Percentiles rank a stretch among this genome's conserved stretches.
Evolutionary conservation across 1,140 invertebrate species (phyloP).

Genomic region (Drosophila rhopaloa): DNA sequence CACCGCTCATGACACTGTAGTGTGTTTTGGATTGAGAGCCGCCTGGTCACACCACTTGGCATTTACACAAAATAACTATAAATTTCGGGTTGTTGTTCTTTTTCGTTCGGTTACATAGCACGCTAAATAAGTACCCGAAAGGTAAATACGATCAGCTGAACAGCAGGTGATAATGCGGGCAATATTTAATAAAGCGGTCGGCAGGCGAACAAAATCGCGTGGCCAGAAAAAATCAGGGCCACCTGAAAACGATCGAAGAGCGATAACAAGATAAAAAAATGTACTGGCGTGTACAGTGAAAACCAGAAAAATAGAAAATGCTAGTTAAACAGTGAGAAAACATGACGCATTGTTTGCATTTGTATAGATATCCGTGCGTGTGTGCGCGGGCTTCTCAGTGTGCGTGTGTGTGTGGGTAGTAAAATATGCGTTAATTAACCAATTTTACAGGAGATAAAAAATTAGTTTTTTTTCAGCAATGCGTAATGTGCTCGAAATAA

Average conservation of each 20-base stretch:
- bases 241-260: conserved; percentile 11
- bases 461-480: conserved; percentile 15
- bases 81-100: conserved; percentile 52
- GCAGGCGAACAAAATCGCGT: background rate
- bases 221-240: conserved; percentile 16
- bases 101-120: conserved; percentile 53
- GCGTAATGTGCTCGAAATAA: conserved; percentile 43
- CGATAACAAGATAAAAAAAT: conserved; percentile 42
- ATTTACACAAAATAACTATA: conserved; percentile 41
- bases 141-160: conserved; percentile 48
- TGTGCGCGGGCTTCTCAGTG: conserved; percentile 5
- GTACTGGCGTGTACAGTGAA: conserved; percentile 20
- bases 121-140: conserved; percentile 52
- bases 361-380: conserved; percentile 17
- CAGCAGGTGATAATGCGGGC: conserved; percentile 27
- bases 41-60: no score
- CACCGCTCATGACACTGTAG: no score
- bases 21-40: no score
- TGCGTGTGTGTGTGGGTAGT: conserved; percentile 15
- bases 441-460: conserved; percentile 13
- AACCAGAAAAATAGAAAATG: conserved; percentile 30
- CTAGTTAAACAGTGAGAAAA: conserved; percentile 45
- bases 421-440: conserved; percentile 14
- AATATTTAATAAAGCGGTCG: background rate
- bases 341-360: conserved; percentile 63